A percentile compares a stretch with the other conserved stretches of the same genome.
Conservation (phyloP, 2,888 invertebrate species). For the Scaptomyza caliginosa region DNA sequence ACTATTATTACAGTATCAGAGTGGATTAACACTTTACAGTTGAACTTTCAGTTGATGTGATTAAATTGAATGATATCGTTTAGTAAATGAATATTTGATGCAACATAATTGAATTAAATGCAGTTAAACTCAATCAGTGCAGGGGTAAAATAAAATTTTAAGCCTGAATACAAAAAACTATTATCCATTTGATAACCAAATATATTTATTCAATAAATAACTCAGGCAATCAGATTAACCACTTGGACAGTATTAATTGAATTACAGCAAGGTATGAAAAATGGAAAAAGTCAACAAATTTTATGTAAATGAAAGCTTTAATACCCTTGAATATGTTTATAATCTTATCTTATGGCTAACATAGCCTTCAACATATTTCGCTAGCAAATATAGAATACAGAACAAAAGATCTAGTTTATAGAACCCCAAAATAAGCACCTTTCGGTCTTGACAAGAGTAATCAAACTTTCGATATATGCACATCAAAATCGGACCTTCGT, state of each 20-base stretch:
- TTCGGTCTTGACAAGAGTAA: no score
- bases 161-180: slow-evolving; percentile 13
- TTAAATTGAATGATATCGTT: background rate
- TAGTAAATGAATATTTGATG: background rate
- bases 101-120: background rate
- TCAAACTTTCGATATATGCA: background rate
- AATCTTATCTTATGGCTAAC: background rate
- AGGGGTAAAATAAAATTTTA: background rate
- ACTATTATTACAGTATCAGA: slow-evolving; percentile 2
- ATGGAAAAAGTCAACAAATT: slow-evolving; percentile 3
- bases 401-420: no score
- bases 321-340: background rate
- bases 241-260: slow-evolving; percentile 38
- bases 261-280: slow-evolving; percentile 32
- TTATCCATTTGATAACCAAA: slow-evolving; percentile 23
- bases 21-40: slow-evolving; percentile 4
- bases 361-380: background rate
- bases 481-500: slow-evolving; percentile 8
- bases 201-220: slow-evolving; percentile 15
- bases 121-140: slow-evolving; percentile 14
- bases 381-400: no score
- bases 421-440: no score
- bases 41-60: background rate
- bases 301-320: background rate
- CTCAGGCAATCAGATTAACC: slow-evolving; percentile 18